Evolutionary conservation across 2,797 vertebrate genomes (phyloP).

Genomic region (Gorsachius magnificus): DNA sequence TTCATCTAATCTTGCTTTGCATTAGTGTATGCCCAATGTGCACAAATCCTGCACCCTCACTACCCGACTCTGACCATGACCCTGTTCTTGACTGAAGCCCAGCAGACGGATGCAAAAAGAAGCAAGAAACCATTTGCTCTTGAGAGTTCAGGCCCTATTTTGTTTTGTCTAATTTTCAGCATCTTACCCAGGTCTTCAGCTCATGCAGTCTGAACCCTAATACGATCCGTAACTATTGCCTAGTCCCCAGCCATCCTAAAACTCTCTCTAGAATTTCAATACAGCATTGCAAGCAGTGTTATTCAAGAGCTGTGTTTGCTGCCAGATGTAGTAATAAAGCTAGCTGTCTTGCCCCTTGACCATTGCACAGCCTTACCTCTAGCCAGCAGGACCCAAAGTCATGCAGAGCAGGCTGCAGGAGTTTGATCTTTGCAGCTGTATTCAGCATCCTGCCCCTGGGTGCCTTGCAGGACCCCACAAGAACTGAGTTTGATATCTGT

Average conservation of each 20-base stretch:
- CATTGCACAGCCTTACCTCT: neutral
- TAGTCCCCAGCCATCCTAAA: neutral
- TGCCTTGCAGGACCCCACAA: neutral
- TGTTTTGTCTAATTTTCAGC: neutral
- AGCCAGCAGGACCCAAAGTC: neutral
- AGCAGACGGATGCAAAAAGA: neutral
- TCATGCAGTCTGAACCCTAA: neutral
- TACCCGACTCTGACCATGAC: neutral
- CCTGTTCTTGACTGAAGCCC: neutral
- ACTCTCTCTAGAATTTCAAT: neutral
- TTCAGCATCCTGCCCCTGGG: neutral
- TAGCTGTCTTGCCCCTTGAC: neutral
- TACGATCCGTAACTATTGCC: neutral
- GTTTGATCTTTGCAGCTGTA: neutral
- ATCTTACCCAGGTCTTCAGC: neutral
- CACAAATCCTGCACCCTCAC: neutral
- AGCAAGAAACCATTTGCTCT: neutral
- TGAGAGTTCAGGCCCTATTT: neutral
- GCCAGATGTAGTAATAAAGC: neutral
- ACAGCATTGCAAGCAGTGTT: neutral
- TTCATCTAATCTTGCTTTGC: neutral
- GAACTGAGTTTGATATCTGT: neutral
- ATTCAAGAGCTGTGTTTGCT: accelerated
- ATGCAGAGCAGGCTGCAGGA: neutral
- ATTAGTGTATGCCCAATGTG: neutral